Conservation (phyloP, 2,797 vertebrate genomes). For the Sebastes hubbsi region DNA sequence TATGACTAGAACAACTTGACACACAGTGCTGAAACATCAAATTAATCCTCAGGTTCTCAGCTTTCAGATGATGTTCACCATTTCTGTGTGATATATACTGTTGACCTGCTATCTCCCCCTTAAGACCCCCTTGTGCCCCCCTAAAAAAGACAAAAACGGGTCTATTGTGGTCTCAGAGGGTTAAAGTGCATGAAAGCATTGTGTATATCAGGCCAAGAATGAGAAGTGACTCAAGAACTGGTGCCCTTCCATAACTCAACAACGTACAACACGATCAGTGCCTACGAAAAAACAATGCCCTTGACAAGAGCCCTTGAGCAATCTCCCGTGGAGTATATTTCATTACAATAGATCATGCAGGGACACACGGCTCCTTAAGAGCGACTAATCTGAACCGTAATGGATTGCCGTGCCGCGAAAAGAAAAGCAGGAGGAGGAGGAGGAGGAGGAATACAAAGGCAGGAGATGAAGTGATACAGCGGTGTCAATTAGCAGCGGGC, state of each 20-base stretch:
- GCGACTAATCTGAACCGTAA: constrained; percentile 52
- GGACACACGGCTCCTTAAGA: constrained; percentile 36
- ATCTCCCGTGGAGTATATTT: constrained; percentile 46
- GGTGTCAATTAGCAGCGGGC: constrained; percentile 65
- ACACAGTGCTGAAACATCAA: no score
- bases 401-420: constrained; percentile 42
- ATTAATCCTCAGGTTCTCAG: no score
- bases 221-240: background rate
- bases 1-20: no score
- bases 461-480: constrained; percentile 61
- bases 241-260: background rate
- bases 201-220: background rate
- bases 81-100: no score
- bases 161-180: no score
- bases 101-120: no score
- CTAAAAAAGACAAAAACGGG: no score
- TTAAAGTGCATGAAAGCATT: background rate
- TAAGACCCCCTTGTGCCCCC: no score
- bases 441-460: constrained; percentile 45
- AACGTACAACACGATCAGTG: constrained; percentile 12
- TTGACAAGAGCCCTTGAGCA: constrained; percentile 35
- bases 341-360: constrained; percentile 48
- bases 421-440: constrained; percentile 24
- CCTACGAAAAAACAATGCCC: constrained; percentile 28
- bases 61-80: no score